A percentile compares a stretch with the other conserved stretches of the same genome.
These are phyloP conservation scores for Hyperoodon ampullatus DNA, from an alignment of 2,113 vertebrate species.

Conservation along the genomic window DNA sequence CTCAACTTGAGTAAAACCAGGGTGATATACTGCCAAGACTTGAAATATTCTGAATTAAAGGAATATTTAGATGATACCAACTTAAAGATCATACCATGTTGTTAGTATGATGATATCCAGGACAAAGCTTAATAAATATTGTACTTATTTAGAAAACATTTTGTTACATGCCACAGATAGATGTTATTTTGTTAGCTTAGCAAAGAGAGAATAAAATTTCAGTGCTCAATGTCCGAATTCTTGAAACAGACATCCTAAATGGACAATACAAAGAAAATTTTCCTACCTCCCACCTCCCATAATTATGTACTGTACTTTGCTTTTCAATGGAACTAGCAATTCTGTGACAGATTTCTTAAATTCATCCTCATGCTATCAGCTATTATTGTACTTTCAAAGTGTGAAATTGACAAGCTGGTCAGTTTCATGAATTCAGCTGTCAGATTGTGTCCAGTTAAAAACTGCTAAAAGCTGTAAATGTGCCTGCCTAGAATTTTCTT, in stretches of 20 bases:
- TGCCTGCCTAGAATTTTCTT: slow-evolving; percentile 81
- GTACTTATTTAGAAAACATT: neutral
- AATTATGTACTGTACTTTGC: slow-evolving; percentile 65
- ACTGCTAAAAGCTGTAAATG: slow-evolving; percentile 84
- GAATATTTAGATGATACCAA: slow-evolving; percentile 19
- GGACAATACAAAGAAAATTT: slow-evolving; percentile 68
- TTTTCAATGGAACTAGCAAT: slow-evolving; percentile 73
- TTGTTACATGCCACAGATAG: neutral
- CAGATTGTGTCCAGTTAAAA: slow-evolving; percentile 84
- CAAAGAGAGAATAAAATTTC: slow-evolving; percentile 25
- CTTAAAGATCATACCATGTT: neutral
- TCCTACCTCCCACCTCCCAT: slow-evolving; percentile 50
- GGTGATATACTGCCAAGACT: neutral
- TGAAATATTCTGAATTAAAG: neutral
- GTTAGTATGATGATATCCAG: neutral
- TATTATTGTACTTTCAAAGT: slow-evolving; percentile 82
- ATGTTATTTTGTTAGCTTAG: slow-evolving; percentile 56
- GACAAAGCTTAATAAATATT: neutral
- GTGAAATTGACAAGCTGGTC: slow-evolving; percentile 85
- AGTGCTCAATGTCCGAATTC: neutral
- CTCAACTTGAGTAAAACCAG: slow-evolving; percentile 60
- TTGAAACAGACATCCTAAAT: slow-evolving; percentile 71
- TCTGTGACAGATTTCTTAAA: slow-evolving; percentile 81
- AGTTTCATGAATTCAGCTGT: slow-evolving; percentile 86
- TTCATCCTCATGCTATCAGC: slow-evolving; percentile 75